Percentiles rank a stretch among this genome's conserved stretches.
These are phyloP conservation scores for Heteromormyrus szaboi DNA, from an alignment of 2,797 vertebrate genomes.

Conservation along the genomic window DNA sequence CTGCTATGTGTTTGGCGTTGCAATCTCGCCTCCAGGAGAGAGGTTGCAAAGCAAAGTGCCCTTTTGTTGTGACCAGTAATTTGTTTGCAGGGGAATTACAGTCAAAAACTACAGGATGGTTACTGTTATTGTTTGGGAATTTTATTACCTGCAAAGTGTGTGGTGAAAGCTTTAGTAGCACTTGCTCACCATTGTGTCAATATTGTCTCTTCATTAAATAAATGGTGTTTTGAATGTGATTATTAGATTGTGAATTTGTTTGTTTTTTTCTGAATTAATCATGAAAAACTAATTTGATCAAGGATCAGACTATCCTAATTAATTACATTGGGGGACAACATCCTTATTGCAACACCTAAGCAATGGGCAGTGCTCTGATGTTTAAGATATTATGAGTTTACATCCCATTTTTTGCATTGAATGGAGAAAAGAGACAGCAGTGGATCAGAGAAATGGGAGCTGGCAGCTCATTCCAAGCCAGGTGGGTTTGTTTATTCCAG, in stretches of 20 bases:
- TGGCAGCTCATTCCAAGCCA: constrained; percentile 24
- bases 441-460: constrained; percentile 20
- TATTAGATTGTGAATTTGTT: not conserved
- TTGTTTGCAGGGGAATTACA: not conserved
- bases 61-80: not conserved
- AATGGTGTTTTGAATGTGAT: not conserved
- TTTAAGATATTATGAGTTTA: not conserved
- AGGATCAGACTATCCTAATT: constrained; percentile 11
- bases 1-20: not conserved
- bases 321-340: not conserved
- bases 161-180: not conserved
- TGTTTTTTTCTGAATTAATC: not conserved
- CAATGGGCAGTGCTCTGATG: not conserved
- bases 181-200: not conserved
- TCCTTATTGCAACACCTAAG: not conserved
- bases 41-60: not conserved
- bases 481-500: constrained; percentile 26
- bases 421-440: constrained; percentile 20
- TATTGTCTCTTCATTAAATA: not conserved
- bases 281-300: not conserved
- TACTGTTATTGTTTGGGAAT: not conserved
- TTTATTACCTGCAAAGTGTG: not conserved
- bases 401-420: constrained; percentile 11
- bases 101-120: not conserved
- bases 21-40: not conserved